Base-by-base conservation (phyloP, 2,797 vertebrate species). In the Leucoraja ocellata region DNA sequence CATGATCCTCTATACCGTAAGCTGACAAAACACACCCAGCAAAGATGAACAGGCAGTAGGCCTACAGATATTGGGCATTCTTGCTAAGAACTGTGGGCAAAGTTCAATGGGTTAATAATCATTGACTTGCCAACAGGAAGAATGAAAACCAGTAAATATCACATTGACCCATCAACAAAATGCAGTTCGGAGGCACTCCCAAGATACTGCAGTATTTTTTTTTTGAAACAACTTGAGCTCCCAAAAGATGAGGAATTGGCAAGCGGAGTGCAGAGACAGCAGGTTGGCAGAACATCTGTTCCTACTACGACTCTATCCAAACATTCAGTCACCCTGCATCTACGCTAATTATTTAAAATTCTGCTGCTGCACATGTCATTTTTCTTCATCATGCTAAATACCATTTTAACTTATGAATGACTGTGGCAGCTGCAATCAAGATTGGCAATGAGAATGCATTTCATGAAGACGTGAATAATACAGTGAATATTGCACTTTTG, bases 391-490 rank as follows among this genome's bases (percentile, higher is more conserved):
- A 58, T 76, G 90, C 71, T 76, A 92, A 92, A 92, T 71, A 92
- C 90, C 90, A 92, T 92, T 76, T 92, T 73, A 92, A 92, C 90
- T 92, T 76, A 92, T 54, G 90, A 92, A 76, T 73, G 90, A 92
- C 90, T 73, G 32, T 54, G 46, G 71, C 90, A 92, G 90, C 90
- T 76, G 73, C 90, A 54, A n/a, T 74, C 90, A 92, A 92, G 73
- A 46, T 28, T 92, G 90, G 90, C 90, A 73, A 76, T 76, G 90
- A 92, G 76, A 92, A 74, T 58, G 46, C 71, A 92, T 76, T 28
- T 39, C 73, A 74, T 76, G 25, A 92, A 54, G 39, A 23, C 71
- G 46, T 92, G 39, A 74, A 39, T 92, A 92, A 92, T 92, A 16
- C 36, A 28, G 36, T 76, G 14, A 76, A 92, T 39, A 28, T 36